Percentiles rank a stretch among this genome's conserved stretches.
Evolutionary conservation across 2,113 vertebrate genomes (phyloP).

Genomic region (Meleagris gallopavo): DNA sequence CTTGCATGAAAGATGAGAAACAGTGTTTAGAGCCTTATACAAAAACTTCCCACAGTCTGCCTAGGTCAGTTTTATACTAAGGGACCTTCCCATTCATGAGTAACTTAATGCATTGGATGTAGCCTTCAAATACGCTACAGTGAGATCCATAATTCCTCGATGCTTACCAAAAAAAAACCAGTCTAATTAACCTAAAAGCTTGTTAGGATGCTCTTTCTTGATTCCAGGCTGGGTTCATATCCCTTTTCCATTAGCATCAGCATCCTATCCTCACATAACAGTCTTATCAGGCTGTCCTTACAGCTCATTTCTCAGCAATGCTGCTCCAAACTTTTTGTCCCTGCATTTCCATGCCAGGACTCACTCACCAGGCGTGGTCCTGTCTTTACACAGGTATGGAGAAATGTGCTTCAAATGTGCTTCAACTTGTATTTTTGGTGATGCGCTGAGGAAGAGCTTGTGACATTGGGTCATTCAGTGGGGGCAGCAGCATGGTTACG

Average conservation of each 20-base stretch:
- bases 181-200: rapidly evolving
- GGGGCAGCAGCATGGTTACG: neutral
- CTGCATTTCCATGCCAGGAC: neutral
- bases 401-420: rapidly evolving
- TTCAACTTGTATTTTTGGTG: neutral
- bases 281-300: neutral
- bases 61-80: neutral
- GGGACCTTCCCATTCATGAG: neutral
- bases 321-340: neutral
- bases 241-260: neutral
- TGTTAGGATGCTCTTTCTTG: rapidly evolving
- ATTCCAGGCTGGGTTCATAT: neutral
- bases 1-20: neutral
- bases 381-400: neutral
- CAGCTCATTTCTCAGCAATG: neutral
- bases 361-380: neutral
- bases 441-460: neutral
- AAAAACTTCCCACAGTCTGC: neutral
- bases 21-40: neutral
- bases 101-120: neutral
- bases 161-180: neutral
- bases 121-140: rapidly evolving
- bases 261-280: neutral
- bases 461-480: rapidly evolving
- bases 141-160: neutral